Base-by-base conservation (phyloP, 2,888 invertebrate species). In the Tipula lateralis region DNA sequence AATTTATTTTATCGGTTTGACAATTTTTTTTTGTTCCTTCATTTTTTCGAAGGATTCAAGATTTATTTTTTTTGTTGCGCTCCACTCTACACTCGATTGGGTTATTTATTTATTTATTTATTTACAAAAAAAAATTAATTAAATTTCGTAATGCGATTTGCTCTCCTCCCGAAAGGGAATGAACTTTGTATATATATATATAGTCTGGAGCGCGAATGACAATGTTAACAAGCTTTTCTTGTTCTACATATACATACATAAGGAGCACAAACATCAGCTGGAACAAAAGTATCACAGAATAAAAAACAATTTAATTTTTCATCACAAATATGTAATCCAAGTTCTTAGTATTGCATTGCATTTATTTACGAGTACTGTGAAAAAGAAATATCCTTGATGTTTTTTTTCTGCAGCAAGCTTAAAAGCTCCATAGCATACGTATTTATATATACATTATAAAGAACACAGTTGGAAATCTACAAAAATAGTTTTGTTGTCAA, bases 1-100 rank as follows among this genome's bases (percentile, higher is more conserved):
- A 66, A 66, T 66, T 66, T 66, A 66, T 66, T 66, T 66, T 66
- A 66, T 66, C 66, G 66, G 66, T 66, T n/a, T 66, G 66, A 66
- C 66, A 66, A 66, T 66, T 66, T 66, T 66, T 66, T 66, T 66
- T 19, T 24, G 66, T 24, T 66, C 7, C 9, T 66, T 66, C 66
- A 66, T 66, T 66, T 66, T 66, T 66, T 66, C 66, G 66, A 66
- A 66, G 24, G 66, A 66, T 66, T 66, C 66, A 66, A 66, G 66
- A 66, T 66, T 66, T 66, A 66, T 66, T 12, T 66, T 19, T 50
- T 50, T 39, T 7, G n/a, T 16, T 50, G 24, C 19, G 66, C 66
- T 66, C 24, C n/a, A n/a, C n/a, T n/a, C n/a, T 24, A 66, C 66
- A 66, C 66, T 66, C 66, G 66, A 66, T 66, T 66, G 66, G 66